Conservation (phyloP, 1,140 invertebrate species). For the Notospermus geniculatus region DNA sequence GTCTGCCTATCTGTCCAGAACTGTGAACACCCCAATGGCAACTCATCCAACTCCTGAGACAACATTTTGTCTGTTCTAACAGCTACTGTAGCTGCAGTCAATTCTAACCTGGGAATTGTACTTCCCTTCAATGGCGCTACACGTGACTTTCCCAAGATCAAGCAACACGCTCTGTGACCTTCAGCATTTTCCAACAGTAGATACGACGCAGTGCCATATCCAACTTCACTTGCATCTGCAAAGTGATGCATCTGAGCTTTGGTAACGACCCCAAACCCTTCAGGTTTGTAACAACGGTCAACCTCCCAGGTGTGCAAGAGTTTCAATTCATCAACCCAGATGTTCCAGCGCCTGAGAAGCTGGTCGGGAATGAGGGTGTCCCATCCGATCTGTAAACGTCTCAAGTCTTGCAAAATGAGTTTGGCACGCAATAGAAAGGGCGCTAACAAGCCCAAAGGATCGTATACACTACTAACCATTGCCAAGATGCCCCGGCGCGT, state of each 20-base stretch:
- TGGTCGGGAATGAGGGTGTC: neutral
- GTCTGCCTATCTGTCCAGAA: no score
- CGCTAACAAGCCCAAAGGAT: neutral
- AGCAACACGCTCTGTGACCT: constrained; percentile 2
- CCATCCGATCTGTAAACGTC: neutral
- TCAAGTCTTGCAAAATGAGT: no score
- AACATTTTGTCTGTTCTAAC: constrained; percentile 15
- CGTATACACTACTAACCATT: no score
- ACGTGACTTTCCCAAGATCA: constrained; percentile 19
- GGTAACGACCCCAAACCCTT: no score
- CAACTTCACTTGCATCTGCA: constrained; percentile 16
- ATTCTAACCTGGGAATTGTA: constrained; percentile 19
- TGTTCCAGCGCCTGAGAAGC: no score
- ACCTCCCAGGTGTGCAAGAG: no score
- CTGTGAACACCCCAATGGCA: neutral
- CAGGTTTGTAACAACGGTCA: no score
- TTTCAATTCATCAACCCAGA: no score
- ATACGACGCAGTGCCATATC: constrained; percentile 16
- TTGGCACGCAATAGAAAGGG: neutral
- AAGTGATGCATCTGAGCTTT: constrained; percentile 11
- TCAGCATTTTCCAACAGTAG: constrained; percentile 3
- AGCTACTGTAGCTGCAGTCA: constrained; percentile 13
- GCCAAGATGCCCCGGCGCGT: neutral
- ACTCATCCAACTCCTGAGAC: constrained; percentile 10
- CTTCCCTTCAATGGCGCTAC: constrained; percentile 12